Evolutionary conservation across 2,888 invertebrate genomes (phyloP), one percentile per base, ranked within the genome.

Genomic region (Leptinotarsa juncta): DNA sequence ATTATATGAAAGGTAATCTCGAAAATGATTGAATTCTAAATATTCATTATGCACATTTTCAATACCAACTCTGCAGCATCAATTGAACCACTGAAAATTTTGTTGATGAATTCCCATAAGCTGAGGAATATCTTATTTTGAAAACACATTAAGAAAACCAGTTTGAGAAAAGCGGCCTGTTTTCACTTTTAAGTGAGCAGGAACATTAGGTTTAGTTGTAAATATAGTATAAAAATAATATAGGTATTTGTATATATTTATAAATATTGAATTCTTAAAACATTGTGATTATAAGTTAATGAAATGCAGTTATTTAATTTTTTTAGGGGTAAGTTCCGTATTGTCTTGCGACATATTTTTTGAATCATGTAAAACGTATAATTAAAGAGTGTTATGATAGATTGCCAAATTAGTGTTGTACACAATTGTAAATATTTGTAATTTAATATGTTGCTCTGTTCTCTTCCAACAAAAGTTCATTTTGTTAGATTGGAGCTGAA

Each of bases 331-430:
- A 62, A 32, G 62, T 32, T 62, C 42, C 7, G 62, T 15, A 32
- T 62, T 62, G 42, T 32, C 32, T 15, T 14, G 23, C 32, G 62
- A 42, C 42, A 32, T 62, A n/a, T n/a, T 32, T 15, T 26, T 62
- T 62, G 15, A 32, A 26, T 62, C 15, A 42, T 62, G 62, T 42
- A 62, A 15, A 26, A 62, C 32, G 18, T 62, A 10, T 62, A 16
- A 42, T 32, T 5, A 2, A 62, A 32, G 42, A 57, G 15, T 18
- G 12, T 53, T 57, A 26, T 14, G 57, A 57, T 62, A n/a, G 32
- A 32, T 81, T 82, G 84, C 84, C 84, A 84, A 84, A 84, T 82
- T 84, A 84, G 82, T 80, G 72, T 77, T 83, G 84, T 84, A 62
- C 62, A 84, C 81, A 84, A 81, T 76, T 84, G 83, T 84, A 83